A percentile compares a stretch with the other conserved stretches of the same genome.
phyloP scores from a whole-genome alignment of 2,113 vertebrate species.

The Calyptommatus sinebrachiatus region DNA sequence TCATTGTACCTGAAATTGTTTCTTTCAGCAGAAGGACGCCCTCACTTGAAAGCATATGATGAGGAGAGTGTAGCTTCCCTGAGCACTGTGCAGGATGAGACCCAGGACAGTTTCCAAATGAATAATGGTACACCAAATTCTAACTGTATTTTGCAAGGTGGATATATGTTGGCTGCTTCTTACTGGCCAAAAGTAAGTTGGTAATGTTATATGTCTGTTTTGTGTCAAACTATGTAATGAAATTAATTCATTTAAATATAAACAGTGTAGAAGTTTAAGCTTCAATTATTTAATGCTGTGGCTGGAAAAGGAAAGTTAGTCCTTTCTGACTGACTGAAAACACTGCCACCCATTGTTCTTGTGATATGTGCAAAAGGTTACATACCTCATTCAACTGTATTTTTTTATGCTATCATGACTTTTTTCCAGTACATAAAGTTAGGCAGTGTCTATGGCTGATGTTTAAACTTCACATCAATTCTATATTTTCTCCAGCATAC shows the following conservation, averaged over 20 bases:
- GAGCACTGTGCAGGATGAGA: constrained; percentile 90
- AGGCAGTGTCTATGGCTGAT: background rate
- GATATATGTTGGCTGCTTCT: constrained; percentile 92
- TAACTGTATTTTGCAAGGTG: constrained; percentile 83
- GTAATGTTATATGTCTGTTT: background rate
- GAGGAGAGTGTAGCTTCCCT: constrained; percentile 95
- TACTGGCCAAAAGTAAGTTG: constrained; percentile 95
- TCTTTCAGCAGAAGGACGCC: constrained; percentile 73
- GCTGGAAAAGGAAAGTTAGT: background rate
- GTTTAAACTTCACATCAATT: no score
- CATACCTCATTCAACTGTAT: background rate
- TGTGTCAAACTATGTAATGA: background rate
- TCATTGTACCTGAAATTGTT: constrained; percentile 26
- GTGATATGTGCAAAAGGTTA: background rate
- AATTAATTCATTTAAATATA: background rate
- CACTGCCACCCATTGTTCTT: background rate
- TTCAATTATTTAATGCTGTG: background rate
- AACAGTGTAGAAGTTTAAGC: no score
- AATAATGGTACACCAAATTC: constrained; percentile 86
- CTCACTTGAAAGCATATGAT: constrained; percentile 88
- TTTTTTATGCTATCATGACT: background rate
- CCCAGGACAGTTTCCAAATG: constrained; percentile 86
- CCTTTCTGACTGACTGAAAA: background rate
- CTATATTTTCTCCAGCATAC: background rate
- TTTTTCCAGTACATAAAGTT: background rate